A percentile compares a stretch with the other conserved stretches of the same genome.
Conservation (phyloP, 2,113 vertebrate species). For the Cyanistes caeruleus region DNA sequence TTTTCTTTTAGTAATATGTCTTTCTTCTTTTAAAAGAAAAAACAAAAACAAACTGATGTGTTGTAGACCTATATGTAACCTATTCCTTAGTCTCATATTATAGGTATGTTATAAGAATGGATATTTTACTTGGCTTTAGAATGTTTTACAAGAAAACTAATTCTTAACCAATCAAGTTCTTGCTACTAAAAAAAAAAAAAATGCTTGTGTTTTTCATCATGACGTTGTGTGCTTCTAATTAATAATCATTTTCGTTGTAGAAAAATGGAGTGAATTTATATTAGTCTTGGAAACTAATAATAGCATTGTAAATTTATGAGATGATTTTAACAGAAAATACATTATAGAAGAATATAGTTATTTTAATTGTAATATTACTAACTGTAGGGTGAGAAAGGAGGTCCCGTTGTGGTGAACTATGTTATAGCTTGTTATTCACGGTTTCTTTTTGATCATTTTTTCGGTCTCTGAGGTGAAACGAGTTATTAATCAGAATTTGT, state of each 20-base stretch:
- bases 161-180: conserved; percentile 94
- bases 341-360: conserved; percentile 98
- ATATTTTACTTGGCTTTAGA: conserved; percentile 99
- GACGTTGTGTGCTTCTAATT: conserved; percentile 98
- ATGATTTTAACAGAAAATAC: conserved; percentile 97
- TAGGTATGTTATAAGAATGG: conserved; percentile 98
- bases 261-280: conserved; percentile 99
- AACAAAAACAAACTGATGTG: conserved; percentile 84
- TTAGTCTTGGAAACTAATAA: conserved; percentile 98
- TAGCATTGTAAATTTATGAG: conserved; percentile 97
- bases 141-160: conserved; percentile 94
- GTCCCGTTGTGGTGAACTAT: conserved; percentile 96
- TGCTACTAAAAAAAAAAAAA: conserved; percentile 88
- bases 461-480: conserved; percentile 99
- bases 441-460: conserved; percentile 99
- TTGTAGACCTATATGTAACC: conserved; percentile 91
- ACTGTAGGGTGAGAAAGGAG: conserved; percentile 93
- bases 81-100: conserved; percentile 94
- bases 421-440: conserved; percentile 99
- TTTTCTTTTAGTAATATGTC: conserved; percentile 78
- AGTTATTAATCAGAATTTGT: conserved; percentile 99
- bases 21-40: conserved; percentile 59
- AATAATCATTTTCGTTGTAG: conserved; percentile 99
- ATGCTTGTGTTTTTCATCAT: conserved; percentile 98
- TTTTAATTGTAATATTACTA: conserved; percentile 99